These are phyloP conservation scores for Mimumesa dahlbomi DNA, from an alignment of 2,888 invertebrate genomes.

Conservation along the genomic window DNA sequence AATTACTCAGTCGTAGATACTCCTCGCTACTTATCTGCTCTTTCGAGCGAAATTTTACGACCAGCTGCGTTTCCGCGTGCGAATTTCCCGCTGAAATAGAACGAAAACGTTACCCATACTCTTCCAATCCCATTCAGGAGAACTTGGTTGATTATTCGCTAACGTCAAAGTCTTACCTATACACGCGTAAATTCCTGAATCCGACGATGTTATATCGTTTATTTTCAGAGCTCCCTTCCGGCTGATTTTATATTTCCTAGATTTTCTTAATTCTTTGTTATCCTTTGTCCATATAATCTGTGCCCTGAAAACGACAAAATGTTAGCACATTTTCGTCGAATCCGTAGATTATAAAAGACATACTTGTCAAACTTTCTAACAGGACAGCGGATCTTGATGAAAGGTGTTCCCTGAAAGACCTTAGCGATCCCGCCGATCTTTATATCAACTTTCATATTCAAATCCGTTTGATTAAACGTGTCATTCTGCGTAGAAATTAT, in stretches of 20 bases:
- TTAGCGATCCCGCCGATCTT: conserved; percentile 95
- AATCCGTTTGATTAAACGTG: conserved; percentile 91
- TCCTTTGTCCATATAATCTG: conserved; percentile 95
- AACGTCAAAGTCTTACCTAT: conserved; percentile 84
- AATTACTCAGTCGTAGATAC: conserved; percentile 81
- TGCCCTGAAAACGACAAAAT: conserved; percentile 84
- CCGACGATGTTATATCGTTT: conserved; percentile 89
- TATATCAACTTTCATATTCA: conserved; percentile 88
- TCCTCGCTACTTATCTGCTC: conserved; percentile 92
- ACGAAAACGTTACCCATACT: too few species aligned
- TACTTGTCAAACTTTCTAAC: conserved; percentile 87
- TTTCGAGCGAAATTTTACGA: conserved; percentile 90
- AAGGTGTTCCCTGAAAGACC: conserved; percentile 91
- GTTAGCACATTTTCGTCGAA: too few species aligned
- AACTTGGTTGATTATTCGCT: too few species aligned
- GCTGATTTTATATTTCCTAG: conserved; percentile 92
- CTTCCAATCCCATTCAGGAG: too few species aligned
- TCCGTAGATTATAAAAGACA: conserved; percentile 46
- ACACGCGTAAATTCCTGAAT: conserved; percentile 93
- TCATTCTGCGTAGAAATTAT: conserved; percentile 89
- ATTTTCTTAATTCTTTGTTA: conserved; percentile 88
- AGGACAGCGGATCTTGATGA: conserved; percentile 96
- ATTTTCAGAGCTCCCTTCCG: conserved; percentile 95
- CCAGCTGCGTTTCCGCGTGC: conserved; percentile 89
- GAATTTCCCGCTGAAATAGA: conserved; percentile 85